Evolutionary conservation across 2,888 invertebrate species (phyloP), one percentile per base, ranked within the genome.

Genomic region (Pardosa pseudoannulata): DNA sequence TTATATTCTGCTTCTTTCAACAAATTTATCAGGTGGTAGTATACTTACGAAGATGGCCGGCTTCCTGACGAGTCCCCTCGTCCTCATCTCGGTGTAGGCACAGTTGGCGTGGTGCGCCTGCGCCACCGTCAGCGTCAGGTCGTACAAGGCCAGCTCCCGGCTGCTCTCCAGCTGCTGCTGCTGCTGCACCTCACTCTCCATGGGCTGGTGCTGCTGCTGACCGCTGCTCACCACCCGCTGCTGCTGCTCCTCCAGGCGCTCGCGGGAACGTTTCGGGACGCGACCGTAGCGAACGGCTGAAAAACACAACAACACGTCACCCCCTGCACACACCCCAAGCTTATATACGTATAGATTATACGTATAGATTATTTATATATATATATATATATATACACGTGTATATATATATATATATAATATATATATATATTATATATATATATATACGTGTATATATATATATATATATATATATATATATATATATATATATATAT

Each of bases 221-320:
- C 27, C 23, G 65, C 65, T 65, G n/a, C 31, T 32, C 32, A 64
- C 64, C 13, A 88, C 88, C 13, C 88, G 83, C 31, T 88, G 89
- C 16, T 89, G 82, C n/a, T 23, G 92, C 65, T 93, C 91, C 87
- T 92, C 91, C 92, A 94, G 95, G 89, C 95, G 94, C 92, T 97
- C 97, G 90, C 97, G 94, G 87, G 97, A 95, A 90, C 97, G 94
- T 92, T 98, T 98, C 89, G 98, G 98, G 90, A 98, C 98, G 89
- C 98, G 94, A 89, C 98, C 98, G 94, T 98, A 98, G 91, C 98
- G 94, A 89, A 98, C 98, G 91, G 98, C 97, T 97, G 93, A 65
- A 92, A 31, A n/a, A n/a, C n/a, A n/a, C n/a, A n/a, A n/a, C n/a
- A n/a, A n/a, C n/a, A n/a, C n/a, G n/a, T n/a, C n/a, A n/a, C n/a